Evolutionary conservation across 2,797 vertebrate species (phyloP), one percentile per base, ranked within the genome.

Genomic region (Spatula clypeata): DNA sequence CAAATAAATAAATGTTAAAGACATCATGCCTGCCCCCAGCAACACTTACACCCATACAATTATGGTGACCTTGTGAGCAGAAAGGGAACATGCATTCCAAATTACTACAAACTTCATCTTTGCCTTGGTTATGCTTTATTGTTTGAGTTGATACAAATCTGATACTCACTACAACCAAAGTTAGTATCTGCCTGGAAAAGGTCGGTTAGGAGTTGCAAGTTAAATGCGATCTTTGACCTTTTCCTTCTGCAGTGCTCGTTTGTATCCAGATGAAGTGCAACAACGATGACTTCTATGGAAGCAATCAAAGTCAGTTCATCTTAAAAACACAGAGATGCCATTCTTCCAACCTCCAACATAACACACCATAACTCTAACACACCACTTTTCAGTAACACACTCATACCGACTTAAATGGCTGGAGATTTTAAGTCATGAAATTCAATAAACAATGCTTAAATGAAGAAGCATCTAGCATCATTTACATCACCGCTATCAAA

Each of bases 261-360:
- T 93, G 88, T 77, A 86, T 74, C 14, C 90, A 86, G 79, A 47
- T 64, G 42, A 76, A 81, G 70, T 47, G 42, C 80, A 55, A 55
- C 19, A 55, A 77, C 42, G 90, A 61, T 34, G 54, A 54, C 5
- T 60, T 51, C 80, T 32, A 66, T 7, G 24, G 83, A 93, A 92
- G 66, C 49, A 65, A 86, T 81, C 74, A 69, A 88, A 89, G 76
- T 84, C 90, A 92, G 73, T 84, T 96, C 54, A 49, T 70, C 62
- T 91, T 69, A 44, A 86, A 89, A 71, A 60, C 38, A 84, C 55
- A 69, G 36, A 81, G 81, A 57, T 64, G 65, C 44, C 61, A 26
- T 76, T 80, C 64, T 29, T 67, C 44, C 34, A 79, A 1, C 47
- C 49, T 24, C 53, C 21, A 31, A 23, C 27, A 84, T 32, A 89